Conservation (phyloP, 2,888 invertebrate species). For the Balanococcus diminutus region DNA sequence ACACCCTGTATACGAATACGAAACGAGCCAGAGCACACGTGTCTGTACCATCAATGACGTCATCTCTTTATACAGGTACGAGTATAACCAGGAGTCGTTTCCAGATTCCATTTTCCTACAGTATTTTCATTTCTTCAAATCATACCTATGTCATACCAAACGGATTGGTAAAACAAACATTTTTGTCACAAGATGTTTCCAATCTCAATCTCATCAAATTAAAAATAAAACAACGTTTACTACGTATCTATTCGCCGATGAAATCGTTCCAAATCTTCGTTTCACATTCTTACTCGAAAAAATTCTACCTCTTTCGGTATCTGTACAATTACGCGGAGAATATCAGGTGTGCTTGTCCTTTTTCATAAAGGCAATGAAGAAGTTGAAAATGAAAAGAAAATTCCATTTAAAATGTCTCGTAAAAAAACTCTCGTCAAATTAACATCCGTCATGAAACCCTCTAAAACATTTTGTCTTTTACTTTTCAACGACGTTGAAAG, state of each 20-base stretch:
- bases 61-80: background rate
- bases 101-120: background rate
- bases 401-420: background rate
- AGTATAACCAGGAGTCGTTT: background rate
- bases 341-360: background rate
- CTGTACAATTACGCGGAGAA: background rate
- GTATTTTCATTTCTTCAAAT: background rate
- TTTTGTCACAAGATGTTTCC: no score
- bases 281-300: background rate
- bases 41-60: background rate
- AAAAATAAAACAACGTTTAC: no score
- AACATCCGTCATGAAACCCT: background rate
- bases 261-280: no score
- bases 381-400: constrained; percentile 19
- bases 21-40: background rate
- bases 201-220: no score
- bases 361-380: background rate
- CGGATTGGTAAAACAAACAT: no score
- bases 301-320: background rate
- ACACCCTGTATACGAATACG: background rate
- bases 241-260: no score
- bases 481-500: background rate
- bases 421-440: background rate
- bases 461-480: background rate
- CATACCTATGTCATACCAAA: no score